Evolutionary conservation across 2,888 invertebrate genomes (phyloP), one percentile per base, ranked within the genome.

Genomic region (Zaprionus bogoriensis): DNA sequence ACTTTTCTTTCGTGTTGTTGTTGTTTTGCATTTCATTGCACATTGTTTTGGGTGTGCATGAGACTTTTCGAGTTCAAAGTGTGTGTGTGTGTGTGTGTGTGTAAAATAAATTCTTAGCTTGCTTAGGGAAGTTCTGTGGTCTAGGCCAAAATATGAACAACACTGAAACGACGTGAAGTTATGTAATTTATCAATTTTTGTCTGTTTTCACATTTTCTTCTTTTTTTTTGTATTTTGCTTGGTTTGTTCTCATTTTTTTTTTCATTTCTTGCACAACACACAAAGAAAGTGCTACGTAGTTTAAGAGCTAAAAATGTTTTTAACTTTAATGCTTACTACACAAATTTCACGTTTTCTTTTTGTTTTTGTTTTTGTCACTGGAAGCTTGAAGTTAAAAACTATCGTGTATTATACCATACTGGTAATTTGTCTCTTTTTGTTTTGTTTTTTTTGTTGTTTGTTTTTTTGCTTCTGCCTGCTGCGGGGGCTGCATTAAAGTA

Each of bases 401-500:
- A 81, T 60, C 67, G 68, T 78, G 50, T 68, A 48, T 61, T 61
- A 50, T 60, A 39, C 9, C 38, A 39, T 62, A 51, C 59, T 62
- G 57, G 28, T 73, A 58, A 48, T 64, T 59, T 59, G 64, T 52
- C 59, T 67, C 45, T 71, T 68, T 48, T 63, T 46, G n/a, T 46
- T 57, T 27, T 36, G 10, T 10, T 27, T 27, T 27, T 27, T 9
- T 39, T 42, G 38, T 47, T 28, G 14, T 41, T 47, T 28, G 14
- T 53, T 46, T 52, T 20, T 22, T 41, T 47, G 20, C 25, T 58
- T 48, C 17, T 52, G 50, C 47, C 58, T 44, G 55, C 78, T 82
- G 86, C 86, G 76, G 76, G 66, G 68, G 72, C 82, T 62, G 85
- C 85, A 81, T 75, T 87, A 87, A 87, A 87, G 87, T 87, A 84